These are phyloP conservation scores for Lasioglossum leucozonium DNA, from an alignment of 2,888 invertebrate species.

Conservation along the genomic window DNA sequence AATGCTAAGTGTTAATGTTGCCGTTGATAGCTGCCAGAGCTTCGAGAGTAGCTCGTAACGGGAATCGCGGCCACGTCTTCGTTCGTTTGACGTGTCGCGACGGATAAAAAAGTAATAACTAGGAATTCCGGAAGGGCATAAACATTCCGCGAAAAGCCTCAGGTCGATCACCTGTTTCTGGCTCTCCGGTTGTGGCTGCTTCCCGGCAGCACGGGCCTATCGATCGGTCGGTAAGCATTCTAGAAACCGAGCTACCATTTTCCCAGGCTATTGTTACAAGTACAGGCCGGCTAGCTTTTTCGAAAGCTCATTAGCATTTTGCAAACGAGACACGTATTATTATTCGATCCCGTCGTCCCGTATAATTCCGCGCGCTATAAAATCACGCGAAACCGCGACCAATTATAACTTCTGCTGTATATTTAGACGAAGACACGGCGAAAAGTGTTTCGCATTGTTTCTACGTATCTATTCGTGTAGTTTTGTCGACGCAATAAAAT, in stretches of 20 bases:
- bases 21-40: not conserved
- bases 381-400: conserved; percentile 26
- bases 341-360: conserved; percentile 8
- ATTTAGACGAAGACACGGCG: not conserved
- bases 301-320: conserved; percentile 46
- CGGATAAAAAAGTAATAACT: conserved; percentile 16
- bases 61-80: not conserved
- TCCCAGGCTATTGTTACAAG: conserved; percentile 59
- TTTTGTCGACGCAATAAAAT: not conserved
- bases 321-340: conserved; percentile 27
- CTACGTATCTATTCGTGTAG: not conserved
- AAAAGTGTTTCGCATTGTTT: not conserved
- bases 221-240: conserved; percentile 67
- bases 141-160: conserved; percentile 63
- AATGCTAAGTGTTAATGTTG: not conserved
- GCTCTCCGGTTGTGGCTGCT: conserved; percentile 48
- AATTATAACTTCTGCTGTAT: conserved; percentile 30
- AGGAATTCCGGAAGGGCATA: conserved; percentile 20
- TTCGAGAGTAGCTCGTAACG: not conserved
- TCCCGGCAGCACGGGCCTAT: conserved; percentile 62
- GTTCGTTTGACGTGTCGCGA: no score
- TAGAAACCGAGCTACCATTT: conserved; percentile 65
- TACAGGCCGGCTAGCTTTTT: conserved; percentile 36
- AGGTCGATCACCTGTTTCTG: conserved; percentile 70
- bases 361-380: conserved; percentile 19